Base-by-base conservation (phyloP, 2,888 invertebrate genomes). In the Trachelus tabidus region DNA sequence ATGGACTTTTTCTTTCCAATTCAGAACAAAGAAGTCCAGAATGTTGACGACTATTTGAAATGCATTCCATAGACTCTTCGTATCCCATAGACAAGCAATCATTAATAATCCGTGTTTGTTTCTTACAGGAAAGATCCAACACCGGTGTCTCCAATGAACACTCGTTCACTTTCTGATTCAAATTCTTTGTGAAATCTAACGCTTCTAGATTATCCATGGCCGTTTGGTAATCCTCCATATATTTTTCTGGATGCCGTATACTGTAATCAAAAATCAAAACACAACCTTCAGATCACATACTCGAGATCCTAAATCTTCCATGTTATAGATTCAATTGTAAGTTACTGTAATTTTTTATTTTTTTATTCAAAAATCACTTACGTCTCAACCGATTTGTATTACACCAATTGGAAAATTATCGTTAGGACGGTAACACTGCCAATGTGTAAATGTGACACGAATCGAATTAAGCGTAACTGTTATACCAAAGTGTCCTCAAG, bases 91-190 rank as follows among this genome's bases (percentile, higher is more conserved):
- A 6, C 33, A 71, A 34, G 23, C 56, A 23, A 9, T 56, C 56
- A 31, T 71, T 71, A 3, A 23, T 33, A 71, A 34, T 15, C 11
- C 69, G 23, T 15, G 73, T 35, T 33, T 76, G 73, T 56, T 85
- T 89, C 40, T 89, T 90, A 73, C 85, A 87, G 3, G 90, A 90
- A 6, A 90, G 80, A 80, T 90, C 90, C 9, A 90, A 76, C 0
- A 86, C 82, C 12, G 87, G 85, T 1, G 82, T 33, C 11, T 88
- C 87, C 12, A 30, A 12, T 9, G 34, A 40, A n/a, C 40, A 56
- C 12, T 81, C 68, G 37, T 77, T 75, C 23, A 37, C 56, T 31
- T 69, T 76, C 69, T 34, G 69, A 40, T 75, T 83, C 33, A 35
- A 1, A 2, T 56, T 11, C 30, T 79, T 79, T 0, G 86, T 83